phyloP scores from a whole-genome alignment of 2,113 vertebrate genomes.

The Tetrao urogallus region DNA sequence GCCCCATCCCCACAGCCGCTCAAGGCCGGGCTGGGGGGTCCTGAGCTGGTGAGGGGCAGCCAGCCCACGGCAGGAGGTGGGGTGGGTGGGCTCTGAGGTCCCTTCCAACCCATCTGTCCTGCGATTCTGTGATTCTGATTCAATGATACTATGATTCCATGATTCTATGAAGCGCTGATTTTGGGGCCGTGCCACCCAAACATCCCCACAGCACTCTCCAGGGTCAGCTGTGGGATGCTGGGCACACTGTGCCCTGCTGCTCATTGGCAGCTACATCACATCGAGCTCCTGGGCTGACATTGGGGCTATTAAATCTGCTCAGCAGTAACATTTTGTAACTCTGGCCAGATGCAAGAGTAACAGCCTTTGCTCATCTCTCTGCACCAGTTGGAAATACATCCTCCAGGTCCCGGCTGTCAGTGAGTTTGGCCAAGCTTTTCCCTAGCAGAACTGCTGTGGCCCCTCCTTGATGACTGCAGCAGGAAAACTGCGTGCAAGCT shows the following conservation, averaged over 20 bases:
- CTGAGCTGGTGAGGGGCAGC: background rate
- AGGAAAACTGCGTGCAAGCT: background rate
- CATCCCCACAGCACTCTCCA: accelerated
- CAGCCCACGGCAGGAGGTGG: no score
- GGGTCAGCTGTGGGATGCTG: background rate
- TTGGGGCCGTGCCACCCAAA: background rate
- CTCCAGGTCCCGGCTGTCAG: background rate
- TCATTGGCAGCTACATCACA: background rate
- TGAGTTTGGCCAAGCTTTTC: background rate
- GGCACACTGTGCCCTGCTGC: background rate
- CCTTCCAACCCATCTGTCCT: background rate
- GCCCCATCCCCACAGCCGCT: background rate
- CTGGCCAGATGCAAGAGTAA: background rate
- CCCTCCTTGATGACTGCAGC: background rate
- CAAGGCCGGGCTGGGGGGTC: background rate
- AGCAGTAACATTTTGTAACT: background rate
- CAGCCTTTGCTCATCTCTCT: background rate
- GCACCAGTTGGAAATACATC: background rate
- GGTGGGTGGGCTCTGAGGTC: background rate
- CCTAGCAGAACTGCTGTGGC: accelerated
- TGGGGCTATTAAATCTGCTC: background rate
- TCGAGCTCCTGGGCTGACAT: background rate
- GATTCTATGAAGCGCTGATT: background rate
- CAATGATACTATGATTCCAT: background rate
- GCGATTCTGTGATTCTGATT: background rate